Percentiles rank a stretch among this genome's conserved stretches.
phyloP scores from a whole-genome alignment of 2,797 vertebrate species.

The Nyctibius grandis region DNA sequence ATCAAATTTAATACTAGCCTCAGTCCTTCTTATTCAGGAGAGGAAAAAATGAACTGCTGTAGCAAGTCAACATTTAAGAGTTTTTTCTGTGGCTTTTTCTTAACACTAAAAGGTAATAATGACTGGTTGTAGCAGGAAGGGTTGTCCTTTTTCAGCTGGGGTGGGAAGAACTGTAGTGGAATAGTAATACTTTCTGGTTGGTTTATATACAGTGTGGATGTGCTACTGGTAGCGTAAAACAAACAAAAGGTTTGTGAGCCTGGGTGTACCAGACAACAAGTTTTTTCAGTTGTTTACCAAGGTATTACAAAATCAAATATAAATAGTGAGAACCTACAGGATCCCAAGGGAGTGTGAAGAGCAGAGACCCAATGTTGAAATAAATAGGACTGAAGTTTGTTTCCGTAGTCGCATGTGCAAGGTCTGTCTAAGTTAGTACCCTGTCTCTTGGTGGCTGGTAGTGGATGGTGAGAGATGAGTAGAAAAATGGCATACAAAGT shows the following conservation, averaged over 20 bases:
- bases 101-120: background rate
- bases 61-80: background rate
- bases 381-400: background rate
- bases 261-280: background rate
- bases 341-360: background rate
- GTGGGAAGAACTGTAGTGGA: background rate
- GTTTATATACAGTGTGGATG: background rate
- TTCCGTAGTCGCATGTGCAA: background rate
- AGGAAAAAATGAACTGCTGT: background rate
- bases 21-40: background rate
- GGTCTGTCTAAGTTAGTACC: background rate
- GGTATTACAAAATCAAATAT: background rate
- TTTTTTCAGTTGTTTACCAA: background rate
- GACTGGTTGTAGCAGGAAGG: background rate
- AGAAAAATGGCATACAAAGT: background rate
- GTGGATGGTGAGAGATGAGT: background rate
- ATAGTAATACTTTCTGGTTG: background rate
- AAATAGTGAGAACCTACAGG: background rate
- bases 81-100: background rate
- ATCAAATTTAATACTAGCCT: background rate
- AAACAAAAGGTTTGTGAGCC: background rate
- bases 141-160: background rate
- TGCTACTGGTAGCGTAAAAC: background rate
- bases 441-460: background rate
- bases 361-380: background rate